Evolutionary conservation across 2,797 vertebrate genomes (phyloP), one percentile per base, ranked within the genome.

Genomic region (Myotis myotis): DNA sequence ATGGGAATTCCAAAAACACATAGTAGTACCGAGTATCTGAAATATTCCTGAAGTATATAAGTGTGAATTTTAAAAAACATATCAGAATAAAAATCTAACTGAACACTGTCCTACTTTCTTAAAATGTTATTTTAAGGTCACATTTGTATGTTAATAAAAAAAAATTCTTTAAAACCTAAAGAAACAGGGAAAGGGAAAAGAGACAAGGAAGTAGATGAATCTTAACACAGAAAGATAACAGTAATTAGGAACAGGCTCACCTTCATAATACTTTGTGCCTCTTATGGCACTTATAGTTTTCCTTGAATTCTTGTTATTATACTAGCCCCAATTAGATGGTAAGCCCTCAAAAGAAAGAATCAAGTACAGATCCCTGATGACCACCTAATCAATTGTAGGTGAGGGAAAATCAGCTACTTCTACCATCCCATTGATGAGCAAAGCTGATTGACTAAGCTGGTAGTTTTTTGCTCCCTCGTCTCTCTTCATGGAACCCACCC

Each of bases 41-140:
- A 91, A 85, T 62, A 62, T 25, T 74, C 55, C 22, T 84, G 80
- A 49, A 17, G 10, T 81, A 1, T 17, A 57, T 64, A 79, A 85
- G 64, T 8, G 30, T 70, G 7, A 91, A 84, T 91, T 95, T 87
- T 64, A 9, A n/a, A 74, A 91, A 93, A 84, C 20, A 60, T 16
- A 47, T 38, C 66, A 83, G n/a, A 87, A 96, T 72, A 74, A 87
- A 96, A 90, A 78, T 83, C 28, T 51, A 84, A 88, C 38, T 91
- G 41, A 93, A 93, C 5, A 72, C 4, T 68, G 44, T 74, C 33
- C 47, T 60, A 87, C 4, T 92, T 74, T 87, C 33, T 60, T 28
- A 84, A 23, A 79, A 25, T 60, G 84, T 19, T 53, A 49, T 57
- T 51, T 38, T 62, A 74, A 62, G 85, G 53, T 82, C 44, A 82